Evolutionary conservation across 2,888 invertebrate species (phyloP), one percentile per base, ranked within the genome.

Genomic region (Synanthedon tipuliformis): DNA sequence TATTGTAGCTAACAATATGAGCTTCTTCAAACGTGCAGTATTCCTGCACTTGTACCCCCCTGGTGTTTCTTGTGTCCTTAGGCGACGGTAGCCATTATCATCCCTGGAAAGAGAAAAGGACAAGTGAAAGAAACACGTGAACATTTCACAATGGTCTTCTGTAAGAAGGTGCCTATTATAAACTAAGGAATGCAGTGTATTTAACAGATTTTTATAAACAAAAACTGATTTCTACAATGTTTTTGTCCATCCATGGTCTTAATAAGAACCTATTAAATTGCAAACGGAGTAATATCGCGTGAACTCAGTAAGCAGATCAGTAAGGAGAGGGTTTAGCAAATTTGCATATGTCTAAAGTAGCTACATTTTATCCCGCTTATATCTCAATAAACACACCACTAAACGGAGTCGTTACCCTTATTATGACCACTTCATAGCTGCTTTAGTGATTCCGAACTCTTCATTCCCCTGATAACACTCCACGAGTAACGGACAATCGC

Each of bases 401-500:
- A 53, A 45, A 40, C 49, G 51, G 34, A 34, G 34, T 34, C 34
- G 34, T 34, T 34, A 34, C 10, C 52, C 50, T 41, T 27, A n/a
- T 50, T 50, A 40, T 50, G 34, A 51, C 45, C 45, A 45, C 45
- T 45, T 13, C 45, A 45, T 12, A 15, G n/a, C 45, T 45, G 45
- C n/a, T 45, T 23, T 15, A 18, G 18, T 49, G 16, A 45, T 49
- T 49, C 11, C 13, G 49, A 16, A 13, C 18, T 49, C 16, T 49
- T 50, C 50, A 50, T 27, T 34, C 27, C 40, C 50, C 40, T 50
- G 41, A 55, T 50, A 59, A 65, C 65, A 73, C 75, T 76, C 78
- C 73, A 73, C 66, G 76, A 74, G 65, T 45, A 45, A 68, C 68
- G 66, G 70, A 80, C 80, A 85, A 87, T 87, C 86, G 81, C 76